These are phyloP conservation scores for Scarus forsteni DNA, from an alignment of 2,797 vertebrate species.

Conservation along the genomic window DNA sequence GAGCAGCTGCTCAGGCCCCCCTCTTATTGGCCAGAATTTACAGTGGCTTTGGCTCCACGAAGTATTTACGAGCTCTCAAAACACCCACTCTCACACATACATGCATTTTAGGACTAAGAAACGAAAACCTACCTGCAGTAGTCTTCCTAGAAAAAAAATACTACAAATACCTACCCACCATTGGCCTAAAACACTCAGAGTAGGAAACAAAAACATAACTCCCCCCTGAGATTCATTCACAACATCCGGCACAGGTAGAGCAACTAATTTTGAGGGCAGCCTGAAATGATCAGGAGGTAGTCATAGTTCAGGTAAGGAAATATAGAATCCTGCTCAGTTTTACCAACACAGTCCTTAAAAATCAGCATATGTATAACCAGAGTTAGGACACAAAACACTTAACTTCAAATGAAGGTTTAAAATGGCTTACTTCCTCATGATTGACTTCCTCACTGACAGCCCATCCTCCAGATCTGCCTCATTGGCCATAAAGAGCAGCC, in stretches of 20 bases:
- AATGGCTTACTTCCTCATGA: slow-evolving; percentile 93
- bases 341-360: too few relatives aligned
- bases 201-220: slow-evolving; percentile 53
- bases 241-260: slow-evolving; percentile 1
- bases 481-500: slow-evolving; percentile 97
- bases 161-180: slow-evolving; percentile 50
- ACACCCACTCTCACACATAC: slow-evolving; percentile 76
- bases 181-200: slow-evolving; percentile 20
- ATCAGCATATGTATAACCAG: too few relatives aligned
- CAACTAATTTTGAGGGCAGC: neutral
- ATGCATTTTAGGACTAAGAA: slow-evolving; percentile 66
- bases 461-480: slow-evolving; percentile 98
- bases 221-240: neutral
- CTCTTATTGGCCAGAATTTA: slow-evolving; percentile 86
- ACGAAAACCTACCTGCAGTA: slow-evolving; percentile 66
- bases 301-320: too few relatives aligned
- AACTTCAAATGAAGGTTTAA: neutral
- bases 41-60: slow-evolving; percentile 83
- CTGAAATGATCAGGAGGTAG: too few relatives aligned
- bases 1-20: slow-evolving; percentile 78
- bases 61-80: slow-evolving; percentile 86
- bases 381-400: neutral
- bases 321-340: too few relatives aligned
- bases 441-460: slow-evolving; percentile 92
- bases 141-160: slow-evolving; percentile 63